Evolutionary conservation across 2,113 vertebrate genomes (phyloP).

Genomic region (Melanostigma gelatinosum): DNA sequence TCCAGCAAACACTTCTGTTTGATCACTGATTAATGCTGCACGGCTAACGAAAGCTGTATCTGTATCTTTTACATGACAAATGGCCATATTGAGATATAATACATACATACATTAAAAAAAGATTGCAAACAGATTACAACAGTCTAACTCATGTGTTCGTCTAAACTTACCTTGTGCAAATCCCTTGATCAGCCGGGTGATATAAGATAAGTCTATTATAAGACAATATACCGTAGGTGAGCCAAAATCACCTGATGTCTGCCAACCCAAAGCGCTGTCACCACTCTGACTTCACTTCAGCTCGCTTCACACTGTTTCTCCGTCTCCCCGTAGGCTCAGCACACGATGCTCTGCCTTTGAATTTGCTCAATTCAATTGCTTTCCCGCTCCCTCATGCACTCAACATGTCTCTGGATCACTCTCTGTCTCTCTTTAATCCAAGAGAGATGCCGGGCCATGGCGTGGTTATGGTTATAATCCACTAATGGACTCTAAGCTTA

Average conservation of each 20-base stretch:
- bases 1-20: background rate
- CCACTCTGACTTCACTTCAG: background rate
- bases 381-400: slow-evolving; percentile 38
- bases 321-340: background rate
- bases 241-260: slow-evolving; percentile 1
- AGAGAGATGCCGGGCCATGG: slow-evolving; percentile 61
- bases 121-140: background rate
- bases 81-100: background rate
- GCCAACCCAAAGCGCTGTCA: background rate
- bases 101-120: background rate
- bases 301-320: background rate
- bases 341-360: slow-evolving; percentile 27
- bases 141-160: background rate
- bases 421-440: slow-evolving; percentile 71
- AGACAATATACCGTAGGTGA: background rate
- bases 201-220: background rate
- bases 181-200: slow-evolving; percentile 17
- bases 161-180: slow-evolving; percentile 42
- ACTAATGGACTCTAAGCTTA: slow-evolving; percentile 81
- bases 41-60: background rate
- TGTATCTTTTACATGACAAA: background rate
- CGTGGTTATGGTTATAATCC: slow-evolving; percentile 82
- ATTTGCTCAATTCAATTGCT: slow-evolving; percentile 47
- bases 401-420: slow-evolving; percentile 13
- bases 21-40: background rate